A percentile compares a stretch with the other conserved stretches of the same genome.
Conservation (phyloP, 1,140 invertebrate species). For the Drosophila azteca region DNA sequence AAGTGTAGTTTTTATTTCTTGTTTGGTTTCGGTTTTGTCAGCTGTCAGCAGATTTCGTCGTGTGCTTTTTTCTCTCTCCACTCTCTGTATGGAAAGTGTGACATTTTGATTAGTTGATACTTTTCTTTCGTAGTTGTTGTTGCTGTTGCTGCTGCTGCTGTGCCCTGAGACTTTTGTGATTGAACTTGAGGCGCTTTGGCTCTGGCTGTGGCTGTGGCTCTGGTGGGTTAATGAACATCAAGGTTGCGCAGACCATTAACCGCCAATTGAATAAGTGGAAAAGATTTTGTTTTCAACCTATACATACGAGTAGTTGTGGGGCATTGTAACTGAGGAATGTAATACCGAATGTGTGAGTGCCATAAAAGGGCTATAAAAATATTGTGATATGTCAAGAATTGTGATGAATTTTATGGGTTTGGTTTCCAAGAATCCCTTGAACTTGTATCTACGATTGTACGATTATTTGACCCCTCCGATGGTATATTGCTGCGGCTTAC, state of each 20-base stretch:
- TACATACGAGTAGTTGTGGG: no score
- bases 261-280: slow-evolving; percentile 56
- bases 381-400: not conserved
- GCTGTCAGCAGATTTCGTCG: slow-evolving; percentile 68
- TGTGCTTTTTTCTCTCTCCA: slow-evolving; percentile 27
- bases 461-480: no score
- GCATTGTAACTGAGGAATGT: no score
- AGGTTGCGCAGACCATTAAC: slow-evolving; percentile 62
- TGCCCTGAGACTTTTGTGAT: slow-evolving; percentile 52
- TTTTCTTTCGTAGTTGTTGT: slow-evolving; percentile 27
- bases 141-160: not conserved
- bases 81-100: slow-evolving; percentile 74
- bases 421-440: no score
- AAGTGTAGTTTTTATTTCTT: not conserved
- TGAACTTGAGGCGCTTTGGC: slow-evolving; percentile 66
- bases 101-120: slow-evolving; percentile 77
- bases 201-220: not conserved
- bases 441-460: no score
- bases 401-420: no score
- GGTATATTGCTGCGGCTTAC: no score
- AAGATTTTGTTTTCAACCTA: slow-evolving; percentile 29
- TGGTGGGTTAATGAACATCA: slow-evolving; percentile 67
- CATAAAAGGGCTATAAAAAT: not conserved
- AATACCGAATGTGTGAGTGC: not conserved
- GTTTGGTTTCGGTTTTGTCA: slow-evolving; percentile 60